Evolutionary conservation across 2,888 invertebrate genomes (phyloP), one percentile per base, ranked within the genome.

Genomic region (Drosophila anceps): DNA sequence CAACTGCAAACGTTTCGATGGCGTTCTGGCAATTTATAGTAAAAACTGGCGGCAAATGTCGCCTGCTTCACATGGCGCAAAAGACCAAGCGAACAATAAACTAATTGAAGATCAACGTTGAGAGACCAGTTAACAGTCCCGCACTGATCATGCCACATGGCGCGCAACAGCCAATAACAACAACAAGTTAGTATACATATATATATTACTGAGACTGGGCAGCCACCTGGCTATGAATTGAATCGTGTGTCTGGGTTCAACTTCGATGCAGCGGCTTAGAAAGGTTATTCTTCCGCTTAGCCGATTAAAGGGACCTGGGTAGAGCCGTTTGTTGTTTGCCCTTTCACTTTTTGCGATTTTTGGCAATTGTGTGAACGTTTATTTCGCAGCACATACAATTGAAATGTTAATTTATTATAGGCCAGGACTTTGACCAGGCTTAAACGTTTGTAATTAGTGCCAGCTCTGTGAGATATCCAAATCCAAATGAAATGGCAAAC

Each of bases 11-110:
- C 67, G 53, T 80, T 87, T 78, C 73, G 71, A 51, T 57, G 68
- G 24, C 58, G 79, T 83, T 79, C 79, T 82, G 70, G 71, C 81
- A 82, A 82, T 81, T 89, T 85, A 85, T 89, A 85, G 61, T 58
- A 50, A 76, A 77, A 71, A 54, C 61, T 74, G 74, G 80, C 79
- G 79, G 74, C 87, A 91, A 91, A 91, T 92, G 91, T 92, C 90
- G 91, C 85, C 91, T 73, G 83, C 88, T 90, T 91, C 91, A 91
- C 91, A 90, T 90, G 86, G 87, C 60, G 69, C 80, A 70, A 73
- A 73, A 82, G 75, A 81, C 79, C 81, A 80, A 81, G 73, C 72
- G 69, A 70, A 84, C 88, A 84, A 84, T 89, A 87, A 89, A 82
- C 88, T 89, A 89, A 86, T 86, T 86, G 85, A 82, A 82, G 88